Percentiles rank a stretch among this genome's conserved stretches.
Evolutionary conservation across 2,113 vertebrate species (phyloP).

Genomic region (Oriolus oriolus): DNA sequence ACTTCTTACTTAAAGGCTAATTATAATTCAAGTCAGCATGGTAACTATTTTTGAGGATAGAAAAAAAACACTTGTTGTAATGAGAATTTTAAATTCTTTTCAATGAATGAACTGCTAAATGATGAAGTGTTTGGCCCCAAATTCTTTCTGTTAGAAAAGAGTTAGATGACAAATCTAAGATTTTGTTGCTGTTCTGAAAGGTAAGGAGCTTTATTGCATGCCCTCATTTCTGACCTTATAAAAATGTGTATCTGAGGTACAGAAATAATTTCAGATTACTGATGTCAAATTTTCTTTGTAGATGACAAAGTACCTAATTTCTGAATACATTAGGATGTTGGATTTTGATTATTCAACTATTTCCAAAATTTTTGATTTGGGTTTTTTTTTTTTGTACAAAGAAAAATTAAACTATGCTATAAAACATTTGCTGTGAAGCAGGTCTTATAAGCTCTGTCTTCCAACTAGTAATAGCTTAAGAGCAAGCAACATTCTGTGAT

Average conservation of each 20-base stretch:
- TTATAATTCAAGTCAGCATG: conserved; percentile 61
- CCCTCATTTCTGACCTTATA: background rate
- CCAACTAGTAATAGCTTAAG: background rate
- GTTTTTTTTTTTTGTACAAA: background rate
- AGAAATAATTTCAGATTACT: background rate
- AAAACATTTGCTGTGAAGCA: background rate
- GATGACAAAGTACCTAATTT: conserved; percentile 23
- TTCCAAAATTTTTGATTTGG: background rate
- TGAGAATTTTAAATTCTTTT: conserved; percentile 22
- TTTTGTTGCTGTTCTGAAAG: conserved; percentile 20
- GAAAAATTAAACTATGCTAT: background rate
- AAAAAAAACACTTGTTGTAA: conserved; percentile 58
- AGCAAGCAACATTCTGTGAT: background rate
- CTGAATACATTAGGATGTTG: background rate
- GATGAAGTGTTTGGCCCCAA: background rate
- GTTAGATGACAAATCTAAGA: conserved; percentile 3
- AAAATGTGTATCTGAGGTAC: background rate
- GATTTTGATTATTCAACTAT: background rate
- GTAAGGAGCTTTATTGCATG: background rate
- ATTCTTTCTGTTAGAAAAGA: background rate
- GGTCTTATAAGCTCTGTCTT: background rate
- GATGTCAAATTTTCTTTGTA: background rate
- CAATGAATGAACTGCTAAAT: conserved; percentile 42
- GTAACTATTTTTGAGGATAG: conserved; percentile 58
- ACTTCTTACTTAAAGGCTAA: conserved; percentile 60